Evolutionary conservation across 2,888 invertebrate genomes (phyloP), one percentile per base, ranked within the genome.

Genomic region (Thereva nobilitata): DNA sequence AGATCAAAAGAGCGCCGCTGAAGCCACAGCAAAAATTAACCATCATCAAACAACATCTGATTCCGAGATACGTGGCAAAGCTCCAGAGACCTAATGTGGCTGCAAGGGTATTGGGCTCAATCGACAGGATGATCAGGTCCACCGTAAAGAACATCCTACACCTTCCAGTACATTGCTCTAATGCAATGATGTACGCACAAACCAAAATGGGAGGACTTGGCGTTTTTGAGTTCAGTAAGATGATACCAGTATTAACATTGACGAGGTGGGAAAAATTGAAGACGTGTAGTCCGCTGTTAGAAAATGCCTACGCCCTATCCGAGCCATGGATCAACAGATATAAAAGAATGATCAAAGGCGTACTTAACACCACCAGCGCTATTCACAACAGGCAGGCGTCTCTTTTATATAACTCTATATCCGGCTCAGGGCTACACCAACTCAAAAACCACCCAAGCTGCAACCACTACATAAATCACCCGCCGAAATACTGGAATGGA

Each of bases 401-500:
- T 4, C 1, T 8, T 5, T n/a, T 54, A 5, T 10, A 54, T 1
- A 9, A 37, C 5, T n/a, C 7, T 10, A 38, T n/a, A 10, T 34
- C n/a, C n/a, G 54, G 40, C 5, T 38, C 4, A 5, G 54, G 54
- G 1, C 10, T 54, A 6, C 34, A 4, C 1, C 2, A 38, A 1
- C 4, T 9, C 4, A 37, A 54, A 4, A 1, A 34, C 1, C 37
- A 37, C 6, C 7, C 2, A 4, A 9, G 9, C 8, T 54, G 54
- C 38, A 38, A 5, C 5, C 4, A 38, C 23, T 54, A n/a, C 10
- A n/a, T 54, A n/a, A n/a, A 1, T 4, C 7, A 40, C 10, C 54
- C 54, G 38, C 38, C 54, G 10, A 10, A 38, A 54, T 38, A 38
- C 4, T 54, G 54, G 54, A 54, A 37, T n/a, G n/a, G n/a, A n/a